A percentile compares a stretch with the other conserved stretches of the same genome.
Conservation (phyloP, 2,113 vertebrate genomes). For the Meles meles region DNA sequence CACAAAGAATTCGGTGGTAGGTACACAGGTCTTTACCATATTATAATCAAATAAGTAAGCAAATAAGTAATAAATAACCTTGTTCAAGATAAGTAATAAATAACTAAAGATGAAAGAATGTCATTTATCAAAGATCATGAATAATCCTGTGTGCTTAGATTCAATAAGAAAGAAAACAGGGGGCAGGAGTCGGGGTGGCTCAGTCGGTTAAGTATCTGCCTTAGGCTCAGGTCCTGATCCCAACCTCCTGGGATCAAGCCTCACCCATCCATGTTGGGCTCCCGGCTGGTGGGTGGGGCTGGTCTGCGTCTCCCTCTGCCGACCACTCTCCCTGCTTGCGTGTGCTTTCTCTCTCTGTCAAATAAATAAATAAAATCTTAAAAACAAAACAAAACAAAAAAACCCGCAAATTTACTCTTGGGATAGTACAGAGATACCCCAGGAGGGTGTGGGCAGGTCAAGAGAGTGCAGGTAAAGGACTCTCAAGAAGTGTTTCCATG, state of each 20-base stretch:
- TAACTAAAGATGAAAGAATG: not conserved
- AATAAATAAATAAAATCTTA: not conserved
- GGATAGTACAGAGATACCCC: not conserved
- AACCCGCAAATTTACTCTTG: not conserved
- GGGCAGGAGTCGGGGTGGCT: not conserved
- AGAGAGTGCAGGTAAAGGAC: too few species aligned
- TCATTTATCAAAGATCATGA: not conserved
- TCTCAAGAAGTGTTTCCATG: not conserved
- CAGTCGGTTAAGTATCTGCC: too few species aligned
- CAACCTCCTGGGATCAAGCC: not conserved
- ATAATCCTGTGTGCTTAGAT: not conserved
- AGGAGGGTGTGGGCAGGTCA: not conserved
- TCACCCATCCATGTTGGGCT: fast-evolving
- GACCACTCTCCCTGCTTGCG: not conserved
- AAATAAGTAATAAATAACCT: not conserved
- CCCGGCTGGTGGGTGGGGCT: too few species aligned
- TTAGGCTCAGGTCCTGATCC: not conserved
- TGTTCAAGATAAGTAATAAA: not conserved
- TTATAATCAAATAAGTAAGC: not conserved
- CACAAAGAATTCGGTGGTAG: not conserved
- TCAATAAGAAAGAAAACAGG: not conserved
- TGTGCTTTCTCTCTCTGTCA: not conserved
- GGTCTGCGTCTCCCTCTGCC: too few species aligned
- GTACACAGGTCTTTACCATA: not conserved
- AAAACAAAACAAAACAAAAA: too few species aligned